A percentile compares a stretch with the other conserved stretches of the same genome.
Conservation (phyloP, 2,797 vertebrate species). For the Notolabrus celidotus region DNA sequence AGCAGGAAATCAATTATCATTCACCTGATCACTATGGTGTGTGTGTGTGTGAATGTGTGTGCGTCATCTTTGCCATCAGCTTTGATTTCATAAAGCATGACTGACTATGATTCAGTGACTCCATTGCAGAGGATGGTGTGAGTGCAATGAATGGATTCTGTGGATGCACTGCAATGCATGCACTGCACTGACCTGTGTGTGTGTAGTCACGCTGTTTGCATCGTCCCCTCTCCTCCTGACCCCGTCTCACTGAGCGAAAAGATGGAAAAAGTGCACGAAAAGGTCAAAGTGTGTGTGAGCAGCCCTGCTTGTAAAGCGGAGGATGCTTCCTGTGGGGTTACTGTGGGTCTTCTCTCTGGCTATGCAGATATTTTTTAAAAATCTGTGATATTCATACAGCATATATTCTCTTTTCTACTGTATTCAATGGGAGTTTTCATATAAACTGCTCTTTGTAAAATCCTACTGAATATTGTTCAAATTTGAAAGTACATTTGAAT, state of each 20-base stretch:
- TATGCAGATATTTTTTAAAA: constrained; percentile 81
- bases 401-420: constrained; percentile 74
- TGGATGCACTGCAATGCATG: no score
- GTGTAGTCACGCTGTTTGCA: background rate
- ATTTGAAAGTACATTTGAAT: constrained; percentile 76
- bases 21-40: background rate
- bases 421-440: constrained; percentile 69
- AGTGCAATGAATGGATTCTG: constrained; percentile 1
- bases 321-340: constrained; percentile 54
- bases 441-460: constrained; percentile 69
- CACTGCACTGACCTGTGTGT: constrained; percentile 26
- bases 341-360: constrained; percentile 59
- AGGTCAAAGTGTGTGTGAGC: constrained; percentile 35
- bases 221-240: background rate
- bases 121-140: background rate
- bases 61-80: background rate
- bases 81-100: constrained; percentile 29
- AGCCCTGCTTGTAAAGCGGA: constrained; percentile 42
- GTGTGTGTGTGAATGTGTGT: background rate
- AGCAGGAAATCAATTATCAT: constrained; percentile 20
- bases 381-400: constrained; percentile 62
- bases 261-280: constrained; percentile 28
- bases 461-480: constrained; percentile 68
- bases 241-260: constrained; percentile 35
- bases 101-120: constrained; percentile 11